Conservation (phyloP, 2,888 invertebrate genomes). For the Osmoderma eremita region DNA sequence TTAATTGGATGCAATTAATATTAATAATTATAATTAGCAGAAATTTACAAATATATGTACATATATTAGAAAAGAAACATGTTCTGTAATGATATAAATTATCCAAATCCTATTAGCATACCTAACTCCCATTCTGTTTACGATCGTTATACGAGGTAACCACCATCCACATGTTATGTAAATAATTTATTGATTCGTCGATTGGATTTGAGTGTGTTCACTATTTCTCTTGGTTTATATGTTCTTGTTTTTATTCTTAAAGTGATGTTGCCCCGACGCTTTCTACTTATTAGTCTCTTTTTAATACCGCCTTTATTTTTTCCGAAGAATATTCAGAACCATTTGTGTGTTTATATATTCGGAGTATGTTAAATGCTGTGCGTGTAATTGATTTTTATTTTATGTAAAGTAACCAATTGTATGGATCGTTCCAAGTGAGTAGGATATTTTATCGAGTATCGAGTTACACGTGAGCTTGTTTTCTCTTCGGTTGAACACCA, state of each 20-base stretch:
- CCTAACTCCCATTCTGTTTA: too few species aligned
- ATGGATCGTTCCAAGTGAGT: slow-evolving; percentile 38
- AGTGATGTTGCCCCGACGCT: not conserved
- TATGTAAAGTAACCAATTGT: slow-evolving; percentile 48
- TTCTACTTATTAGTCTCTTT: slow-evolving; percentile 31
- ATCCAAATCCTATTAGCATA: too few species aligned
- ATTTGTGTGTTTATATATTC: slow-evolving; percentile 26
- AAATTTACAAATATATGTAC: too few species aligned
- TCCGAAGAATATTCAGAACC: slow-evolving; percentile 7
- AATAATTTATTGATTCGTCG: slow-evolving; percentile 47
- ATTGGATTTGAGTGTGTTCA: slow-evolving; percentile 41
- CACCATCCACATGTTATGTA: slow-evolving; percentile 11
- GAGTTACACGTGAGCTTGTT: slow-evolving; percentile 47
- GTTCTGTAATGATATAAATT: too few species aligned
- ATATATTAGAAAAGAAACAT: too few species aligned
- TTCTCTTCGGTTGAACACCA: slow-evolving; percentile 39
- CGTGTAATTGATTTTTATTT: slow-evolving; percentile 49
- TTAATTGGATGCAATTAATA: too few species aligned
- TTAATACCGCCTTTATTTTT: slow-evolving; percentile 41
- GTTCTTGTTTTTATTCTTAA: not conserved
- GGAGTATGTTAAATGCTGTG: slow-evolving; percentile 39
- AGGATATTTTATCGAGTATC: slow-evolving; percentile 47
- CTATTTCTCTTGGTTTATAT: slow-evolving; percentile 8
- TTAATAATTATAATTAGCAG: too few species aligned
- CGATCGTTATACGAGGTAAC: too few species aligned